Percentiles rank a stretch among this genome's conserved stretches.
Conservation (phyloP, 2,113 vertebrate genomes). For the Dinomys branickii region DNA sequence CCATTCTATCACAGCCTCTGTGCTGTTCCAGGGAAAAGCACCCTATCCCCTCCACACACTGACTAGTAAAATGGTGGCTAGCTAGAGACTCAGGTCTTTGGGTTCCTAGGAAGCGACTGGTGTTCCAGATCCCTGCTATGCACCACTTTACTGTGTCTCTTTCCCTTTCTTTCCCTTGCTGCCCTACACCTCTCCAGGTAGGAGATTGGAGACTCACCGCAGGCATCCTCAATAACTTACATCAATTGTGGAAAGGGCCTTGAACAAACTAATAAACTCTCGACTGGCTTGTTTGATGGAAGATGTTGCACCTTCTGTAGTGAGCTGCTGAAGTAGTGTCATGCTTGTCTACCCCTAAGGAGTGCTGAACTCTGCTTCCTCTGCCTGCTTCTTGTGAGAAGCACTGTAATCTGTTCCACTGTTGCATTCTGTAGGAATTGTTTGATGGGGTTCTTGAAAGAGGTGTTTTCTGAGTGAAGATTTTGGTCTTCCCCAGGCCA, state of each 20-base stretch:
- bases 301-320: background rate
- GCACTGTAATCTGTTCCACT: background rate
- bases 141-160: background rate
- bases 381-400: background rate
- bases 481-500: background rate
- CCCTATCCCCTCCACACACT: background rate
- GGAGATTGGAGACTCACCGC: background rate
- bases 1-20: background rate
- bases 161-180: background rate
- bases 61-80: background rate
- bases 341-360: background rate
- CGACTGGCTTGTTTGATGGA: background rate
- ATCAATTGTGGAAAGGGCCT: background rate
- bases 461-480: background rate
- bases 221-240: background rate
- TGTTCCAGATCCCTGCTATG: background rate
- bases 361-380: background rate
- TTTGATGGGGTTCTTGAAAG: background rate
- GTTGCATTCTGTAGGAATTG: background rate
- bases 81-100: background rate
- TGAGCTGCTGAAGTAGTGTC: background rate
- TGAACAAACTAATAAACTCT: background rate
- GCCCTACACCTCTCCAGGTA: background rate
- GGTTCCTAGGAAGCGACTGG: background rate
- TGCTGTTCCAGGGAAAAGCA: background rate